Conservation (phyloP, 2,113 vertebrate genomes). For the Erythrocercus mccallii region DNA sequence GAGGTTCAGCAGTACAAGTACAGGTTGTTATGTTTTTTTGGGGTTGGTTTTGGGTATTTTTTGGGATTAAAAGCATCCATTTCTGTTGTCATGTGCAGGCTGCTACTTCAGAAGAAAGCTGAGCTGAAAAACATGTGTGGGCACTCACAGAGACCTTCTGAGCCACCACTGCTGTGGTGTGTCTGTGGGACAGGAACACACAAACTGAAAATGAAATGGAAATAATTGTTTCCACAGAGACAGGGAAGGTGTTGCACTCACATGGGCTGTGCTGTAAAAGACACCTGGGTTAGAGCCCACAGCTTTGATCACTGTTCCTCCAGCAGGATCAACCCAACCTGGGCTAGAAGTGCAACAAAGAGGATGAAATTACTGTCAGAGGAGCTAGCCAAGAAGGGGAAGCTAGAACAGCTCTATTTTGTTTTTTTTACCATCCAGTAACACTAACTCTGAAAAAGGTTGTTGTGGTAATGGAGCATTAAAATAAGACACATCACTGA, state of each 20-base stretch:
- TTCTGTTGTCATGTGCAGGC: not conserved
- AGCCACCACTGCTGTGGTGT: not conserved
- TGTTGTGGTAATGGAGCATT: not conserved
- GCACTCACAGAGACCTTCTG: not conserved
- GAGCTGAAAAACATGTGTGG: not conserved
- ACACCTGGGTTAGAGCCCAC: not conserved
- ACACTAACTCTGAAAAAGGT: not conserved
- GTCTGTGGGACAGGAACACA: not conserved
- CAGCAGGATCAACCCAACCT: not conserved
- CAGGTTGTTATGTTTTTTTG: not conserved
- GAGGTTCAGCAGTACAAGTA: not conserved
- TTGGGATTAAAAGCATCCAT: not conserved
- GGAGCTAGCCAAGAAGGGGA: not conserved
- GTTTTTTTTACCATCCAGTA: not conserved
- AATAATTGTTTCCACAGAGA: not conserved
- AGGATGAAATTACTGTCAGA: not conserved
- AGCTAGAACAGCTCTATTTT: not conserved
- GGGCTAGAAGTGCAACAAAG: not conserved
- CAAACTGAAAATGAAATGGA: not conserved
- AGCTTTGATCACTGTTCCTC: fast-evolving
- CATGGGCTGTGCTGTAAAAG: not conserved
- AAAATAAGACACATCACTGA: not conserved
- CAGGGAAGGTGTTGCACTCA: not conserved
- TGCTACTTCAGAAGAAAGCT: not conserved
- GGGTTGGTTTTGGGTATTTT: not conserved